Conservation (phyloP, 2,797 vertebrate genomes). For the Betta splendens region DNA sequence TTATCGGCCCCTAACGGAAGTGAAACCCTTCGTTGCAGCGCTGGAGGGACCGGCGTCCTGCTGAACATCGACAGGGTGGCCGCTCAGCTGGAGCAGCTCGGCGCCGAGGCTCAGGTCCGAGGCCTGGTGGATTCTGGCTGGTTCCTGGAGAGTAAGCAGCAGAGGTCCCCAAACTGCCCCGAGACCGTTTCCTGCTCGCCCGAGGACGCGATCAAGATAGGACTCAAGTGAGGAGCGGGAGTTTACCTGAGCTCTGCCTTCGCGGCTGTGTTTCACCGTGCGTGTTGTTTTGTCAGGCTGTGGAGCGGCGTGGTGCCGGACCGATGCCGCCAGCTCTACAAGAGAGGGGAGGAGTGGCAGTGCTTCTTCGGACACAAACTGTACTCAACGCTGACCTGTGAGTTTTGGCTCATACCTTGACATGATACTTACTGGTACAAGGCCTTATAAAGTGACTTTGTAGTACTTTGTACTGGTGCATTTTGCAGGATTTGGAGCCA, state of each 20-base stretch:
- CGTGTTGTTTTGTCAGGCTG: slow-evolving; percentile 70
- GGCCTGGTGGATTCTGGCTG: slow-evolving; percentile 88
- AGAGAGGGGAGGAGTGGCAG: slow-evolving; percentile 86
- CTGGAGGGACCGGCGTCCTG: slow-evolving; percentile 86
- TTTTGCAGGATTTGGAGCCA: no score
- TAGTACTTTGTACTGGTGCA: no score
- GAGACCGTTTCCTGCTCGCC: slow-evolving; percentile 83
- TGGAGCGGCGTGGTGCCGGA: slow-evolving; percentile 87
- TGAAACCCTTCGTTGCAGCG: slow-evolving; percentile 66
- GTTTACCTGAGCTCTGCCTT: neutral
- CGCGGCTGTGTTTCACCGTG: slow-evolving; percentile 5
- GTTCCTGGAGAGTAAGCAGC: slow-evolving; percentile 86
- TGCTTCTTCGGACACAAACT: slow-evolving; percentile 87
- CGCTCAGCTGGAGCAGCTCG: slow-evolving; percentile 81
- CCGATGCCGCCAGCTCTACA: slow-evolving; percentile 82
- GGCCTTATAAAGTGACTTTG: no score
- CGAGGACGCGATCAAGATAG: slow-evolving; percentile 85
- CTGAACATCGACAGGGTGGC: slow-evolving; percentile 86
- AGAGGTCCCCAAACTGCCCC: slow-evolving; percentile 79
- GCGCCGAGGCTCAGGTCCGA: slow-evolving; percentile 83
- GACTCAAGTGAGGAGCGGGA: slow-evolving; percentile 76
- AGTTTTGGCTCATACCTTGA: slow-evolving; percentile 53
- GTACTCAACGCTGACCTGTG: slow-evolving; percentile 84
- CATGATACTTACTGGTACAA: no score
- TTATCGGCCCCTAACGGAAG: slow-evolving; percentile 18